Conservation (phyloP, 2,888 invertebrate genomes). For the Drosophila sordidapex region DNA sequence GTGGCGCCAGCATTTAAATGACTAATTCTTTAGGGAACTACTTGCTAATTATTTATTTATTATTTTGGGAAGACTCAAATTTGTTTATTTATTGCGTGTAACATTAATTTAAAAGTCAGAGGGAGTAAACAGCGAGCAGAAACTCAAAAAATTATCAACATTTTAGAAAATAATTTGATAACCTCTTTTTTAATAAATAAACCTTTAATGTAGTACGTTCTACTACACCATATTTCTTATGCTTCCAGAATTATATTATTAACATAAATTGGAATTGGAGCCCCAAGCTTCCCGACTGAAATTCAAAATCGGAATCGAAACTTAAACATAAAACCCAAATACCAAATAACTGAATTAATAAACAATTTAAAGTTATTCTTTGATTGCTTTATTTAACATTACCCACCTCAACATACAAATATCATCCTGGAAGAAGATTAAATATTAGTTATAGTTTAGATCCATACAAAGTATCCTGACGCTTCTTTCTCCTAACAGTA, state of each 20-base stretch:
- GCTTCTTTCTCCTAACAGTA: background rate
- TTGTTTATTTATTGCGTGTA: background rate
- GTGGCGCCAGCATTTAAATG: conserved; percentile 11
- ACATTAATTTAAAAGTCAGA: background rate
- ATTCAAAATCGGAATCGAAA: background rate
- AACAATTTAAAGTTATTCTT: background rate
- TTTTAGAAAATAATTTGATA: no score
- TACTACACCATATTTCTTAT: background rate
- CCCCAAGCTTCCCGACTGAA: background rate
- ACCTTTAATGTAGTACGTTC: background rate
- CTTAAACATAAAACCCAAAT: background rate
- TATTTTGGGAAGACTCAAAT: conserved; percentile 3
- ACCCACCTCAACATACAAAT: background rate
- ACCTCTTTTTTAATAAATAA: no score
- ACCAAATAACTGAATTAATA: background rate
- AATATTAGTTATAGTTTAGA: background rate
- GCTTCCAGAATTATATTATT: background rate
- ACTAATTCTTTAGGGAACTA: conserved; percentile 27
- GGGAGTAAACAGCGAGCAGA: background rate
- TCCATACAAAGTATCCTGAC: background rate
- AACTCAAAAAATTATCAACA: no score
- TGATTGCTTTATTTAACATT: background rate
- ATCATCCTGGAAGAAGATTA: background rate
- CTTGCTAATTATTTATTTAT: conserved; percentile 17
- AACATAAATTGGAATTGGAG: no score